phyloP scores from a whole-genome alignment of 2,888 invertebrate species.

The Synanthedon tipuliformis region DNA sequence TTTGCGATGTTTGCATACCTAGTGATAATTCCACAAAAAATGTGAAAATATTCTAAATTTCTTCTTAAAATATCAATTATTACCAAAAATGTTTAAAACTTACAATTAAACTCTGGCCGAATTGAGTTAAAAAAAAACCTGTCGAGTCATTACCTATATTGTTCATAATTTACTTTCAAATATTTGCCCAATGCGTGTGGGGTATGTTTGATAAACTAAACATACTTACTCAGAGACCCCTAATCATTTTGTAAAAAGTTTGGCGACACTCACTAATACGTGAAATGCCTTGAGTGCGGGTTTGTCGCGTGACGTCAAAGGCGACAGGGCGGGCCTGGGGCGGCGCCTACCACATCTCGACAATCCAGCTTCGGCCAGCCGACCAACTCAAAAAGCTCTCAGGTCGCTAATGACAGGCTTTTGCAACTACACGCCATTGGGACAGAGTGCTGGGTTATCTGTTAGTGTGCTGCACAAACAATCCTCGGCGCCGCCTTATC shows the following conservation, averaged over 20 bases:
- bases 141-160: neutral
- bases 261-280: slow-evolving; percentile 65
- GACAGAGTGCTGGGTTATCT: slow-evolving; percentile 43
- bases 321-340: slow-evolving; percentile 62
- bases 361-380: slow-evolving; percentile 27
- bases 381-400: slow-evolving; percentile 41
- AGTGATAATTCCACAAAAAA: too few species aligned
- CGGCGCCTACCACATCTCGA: slow-evolving; percentile 46
- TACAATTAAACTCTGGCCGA: too few species aligned
- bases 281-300: slow-evolving; percentile 49
- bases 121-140: neutral
- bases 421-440: slow-evolving; percentile 51
- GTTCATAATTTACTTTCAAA: neutral
- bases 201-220: slow-evolving; percentile 43
- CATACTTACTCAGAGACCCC: slow-evolving; percentile 42
- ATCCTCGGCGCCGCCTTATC: slow-evolving; percentile 66
- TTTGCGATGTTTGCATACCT: too few species aligned
- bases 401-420: slow-evolving; percentile 50
- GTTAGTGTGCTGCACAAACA: slow-evolving; percentile 28
- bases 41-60: too few species aligned
- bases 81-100: too few species aligned
- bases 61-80: too few species aligned
- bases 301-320: slow-evolving; percentile 58
- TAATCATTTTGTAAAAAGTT: slow-evolving; percentile 57
- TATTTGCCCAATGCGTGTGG: slow-evolving; percentile 15